Evolutionary conservation across 2,113 vertebrate genomes (phyloP), one percentile per base, ranked within the genome.

Genomic region (Crotophaga sulcirostris): DNA sequence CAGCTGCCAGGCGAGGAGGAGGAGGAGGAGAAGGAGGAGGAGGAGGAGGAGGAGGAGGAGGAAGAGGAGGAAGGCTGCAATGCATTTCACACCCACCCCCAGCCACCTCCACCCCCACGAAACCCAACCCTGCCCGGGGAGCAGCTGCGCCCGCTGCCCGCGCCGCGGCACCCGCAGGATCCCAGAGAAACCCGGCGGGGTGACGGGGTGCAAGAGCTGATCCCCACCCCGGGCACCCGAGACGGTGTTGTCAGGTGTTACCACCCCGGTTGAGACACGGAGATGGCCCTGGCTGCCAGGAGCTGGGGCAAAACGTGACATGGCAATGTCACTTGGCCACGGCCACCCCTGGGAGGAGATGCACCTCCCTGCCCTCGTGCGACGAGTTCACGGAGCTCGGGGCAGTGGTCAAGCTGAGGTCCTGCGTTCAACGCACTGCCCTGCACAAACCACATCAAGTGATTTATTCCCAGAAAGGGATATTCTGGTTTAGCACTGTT

Each of bases 51-150:
- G 26, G 26, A 79, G 31, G 33, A 82, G 55, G 79, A 88, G 73
- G 63, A 85, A 60, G 60, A 70, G 67, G 63, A 94, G 69, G 89
- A 97, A 96, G 93, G 93, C 75, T 80, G 89, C 74, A 80, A 84
- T 87, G 77, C 67, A 89, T 94, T 97, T 92, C 94, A 92, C 95
- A 92, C 93, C 75, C 64, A 4, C 94, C 91, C 87, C 83, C 90
- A 3, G 80, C 74, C 1, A 4, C 94, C 59, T 85, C 94, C 87
- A 6, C 91, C 86, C 91, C 87, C 47, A 4, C 42, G 93, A 96
- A 97, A 97, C 87, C 84, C 93, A 94, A 94, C 87, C 93, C 94
- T 84, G 85, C 87, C 87, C 44, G 1, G 89, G 85, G 72, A 97
- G 93, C 93, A 95, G 94, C 95, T 95, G 93, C 75, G 3, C 93